Base-by-base conservation (phyloP, 2,113 vertebrate genomes). In the Cyprinodon brontotheroides region DNA sequence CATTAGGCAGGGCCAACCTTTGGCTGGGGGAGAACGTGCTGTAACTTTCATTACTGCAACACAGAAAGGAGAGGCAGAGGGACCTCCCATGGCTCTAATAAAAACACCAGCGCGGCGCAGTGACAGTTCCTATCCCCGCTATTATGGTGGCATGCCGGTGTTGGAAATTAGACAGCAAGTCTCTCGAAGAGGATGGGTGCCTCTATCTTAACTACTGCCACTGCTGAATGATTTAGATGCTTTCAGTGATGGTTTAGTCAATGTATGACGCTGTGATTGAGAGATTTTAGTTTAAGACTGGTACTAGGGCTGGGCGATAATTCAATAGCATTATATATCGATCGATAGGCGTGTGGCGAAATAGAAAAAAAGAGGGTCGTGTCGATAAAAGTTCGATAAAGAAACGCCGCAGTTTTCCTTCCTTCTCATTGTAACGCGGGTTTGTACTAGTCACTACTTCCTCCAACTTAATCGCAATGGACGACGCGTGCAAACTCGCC, bases 1-100 rank as follows among this genome's bases (percentile, higher is more conserved):
- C 94, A 95, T 95, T 95, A 95, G 92, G 89, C 89, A 87, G 92
- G 87, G 82, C 85, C 91, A 92, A 93, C 92, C 93, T 94, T 94
- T 94, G 92, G 91, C 91, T 92, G 89, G 91, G 82, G 80, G 77
- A 68, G 92, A 93, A 93, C 89, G 91, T 92, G 92, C 90, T 80
- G 89, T 86, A 89, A 90, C 93, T 93, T 91, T 90, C 84, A 83
- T 89, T 91, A 92, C 89, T 69, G 81, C 86, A 70, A 87, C 87
- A 85, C 83, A 79, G 86, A 72, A 77, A 84, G 86, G 82, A 84
- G 85, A 83, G 77, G 71, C 78, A 65, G 75, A 75, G 75, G 84
- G 89, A 87, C 86, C 86, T 89, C 86, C 88, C 89, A 89, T 89
- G 79, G 82, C 74, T 87, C 91, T 82, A 77, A 84, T 90, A 89